These are phyloP conservation scores for Helleia helle DNA, from an alignment of 2,888 invertebrate genomes.

Conservation along the genomic window DNA sequence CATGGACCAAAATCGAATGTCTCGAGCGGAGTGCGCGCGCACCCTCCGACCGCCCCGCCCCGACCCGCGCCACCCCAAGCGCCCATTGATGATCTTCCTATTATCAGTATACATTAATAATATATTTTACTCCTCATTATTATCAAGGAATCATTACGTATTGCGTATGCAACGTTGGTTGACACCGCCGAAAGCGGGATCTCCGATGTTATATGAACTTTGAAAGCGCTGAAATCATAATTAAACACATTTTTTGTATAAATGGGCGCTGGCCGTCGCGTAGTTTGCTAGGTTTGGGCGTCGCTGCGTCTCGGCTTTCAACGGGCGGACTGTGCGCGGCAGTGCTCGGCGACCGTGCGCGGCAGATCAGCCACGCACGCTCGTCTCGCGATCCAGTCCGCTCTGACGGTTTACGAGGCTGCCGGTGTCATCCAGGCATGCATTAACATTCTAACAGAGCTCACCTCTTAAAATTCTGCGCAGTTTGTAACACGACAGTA, in stretches of 20 bases:
- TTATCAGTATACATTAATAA: slow-evolving; percentile 55
- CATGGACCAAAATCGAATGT: slow-evolving; percentile 76
- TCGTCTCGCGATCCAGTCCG: slow-evolving; percentile 65
- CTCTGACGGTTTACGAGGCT: slow-evolving; percentile 62
- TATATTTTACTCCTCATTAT: slow-evolving; percentile 27
- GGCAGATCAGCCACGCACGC: slow-evolving; percentile 62
- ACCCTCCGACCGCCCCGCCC: slow-evolving; percentile 48
- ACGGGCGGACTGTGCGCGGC: slow-evolving; percentile 61
- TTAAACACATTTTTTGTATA: slow-evolving; percentile 10
- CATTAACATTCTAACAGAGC: slow-evolving; percentile 35
- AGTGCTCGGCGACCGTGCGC: slow-evolving; percentile 56
- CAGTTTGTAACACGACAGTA: slow-evolving; percentile 28
- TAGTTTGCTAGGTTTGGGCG: slow-evolving; percentile 64
- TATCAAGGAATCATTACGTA: not conserved
- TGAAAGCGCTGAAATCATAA: not conserved
- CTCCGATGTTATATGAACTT: not conserved
- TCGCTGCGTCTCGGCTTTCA: slow-evolving; percentile 69
- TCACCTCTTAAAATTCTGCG: slow-evolving; percentile 48
- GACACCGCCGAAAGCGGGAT: not conserved
- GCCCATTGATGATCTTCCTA: slow-evolving; percentile 70
- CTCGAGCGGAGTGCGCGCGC: slow-evolving; percentile 65
- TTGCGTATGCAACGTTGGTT: not conserved
- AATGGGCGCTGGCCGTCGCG: slow-evolving; percentile 51
- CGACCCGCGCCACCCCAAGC: slow-evolving; percentile 47
- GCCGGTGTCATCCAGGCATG: slow-evolving; percentile 54